These are phyloP conservation scores for Pseudolycoriella hygida DNA, from an alignment of 2,888 invertebrate species.

Conservation along the genomic window DNA sequence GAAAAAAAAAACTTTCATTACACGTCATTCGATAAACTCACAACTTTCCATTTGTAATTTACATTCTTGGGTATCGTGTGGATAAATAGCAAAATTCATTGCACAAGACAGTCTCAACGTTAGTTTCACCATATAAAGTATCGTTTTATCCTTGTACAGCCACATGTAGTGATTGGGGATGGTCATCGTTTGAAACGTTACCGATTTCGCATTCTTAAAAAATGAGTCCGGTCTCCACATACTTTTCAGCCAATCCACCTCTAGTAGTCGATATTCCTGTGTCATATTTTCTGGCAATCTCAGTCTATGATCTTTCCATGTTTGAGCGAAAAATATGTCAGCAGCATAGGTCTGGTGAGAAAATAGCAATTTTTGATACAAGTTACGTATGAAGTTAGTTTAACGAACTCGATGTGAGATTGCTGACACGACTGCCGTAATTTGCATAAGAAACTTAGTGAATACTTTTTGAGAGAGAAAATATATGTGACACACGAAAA, in stretches of 20 bases:
- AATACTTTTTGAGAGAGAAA: no score
- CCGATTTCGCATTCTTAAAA: slow-evolving; percentile 86
- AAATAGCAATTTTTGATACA: no score
- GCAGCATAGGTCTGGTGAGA: slow-evolving; percentile 61
- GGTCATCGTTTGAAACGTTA: slow-evolving; percentile 88
- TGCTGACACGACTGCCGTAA: no score
- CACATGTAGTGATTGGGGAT: slow-evolving; percentile 88
- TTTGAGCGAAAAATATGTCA: slow-evolving; percentile 84
- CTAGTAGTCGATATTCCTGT: slow-evolving; percentile 69
- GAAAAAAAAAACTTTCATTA: neutral
- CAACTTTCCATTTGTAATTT: slow-evolving; percentile 88
- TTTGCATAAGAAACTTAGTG: no score
- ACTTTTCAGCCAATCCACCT: slow-evolving; percentile 80
- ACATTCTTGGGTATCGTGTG: slow-evolving; percentile 87
- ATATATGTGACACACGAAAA: neutral
- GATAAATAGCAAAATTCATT: slow-evolving; percentile 89
- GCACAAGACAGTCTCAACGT: slow-evolving; percentile 78
- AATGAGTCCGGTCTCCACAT: slow-evolving; percentile 91
- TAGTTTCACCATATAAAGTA: slow-evolving; percentile 77
- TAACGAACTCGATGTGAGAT: no score
- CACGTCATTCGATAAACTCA: slow-evolving; percentile 33
- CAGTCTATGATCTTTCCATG: slow-evolving; percentile 79
- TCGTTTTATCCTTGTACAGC: slow-evolving; percentile 74
- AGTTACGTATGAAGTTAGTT: no score
- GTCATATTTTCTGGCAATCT: slow-evolving; percentile 84